Conservation (phyloP, 1,140 invertebrate genomes). For the Ceratosolen solmsi region DNA sequence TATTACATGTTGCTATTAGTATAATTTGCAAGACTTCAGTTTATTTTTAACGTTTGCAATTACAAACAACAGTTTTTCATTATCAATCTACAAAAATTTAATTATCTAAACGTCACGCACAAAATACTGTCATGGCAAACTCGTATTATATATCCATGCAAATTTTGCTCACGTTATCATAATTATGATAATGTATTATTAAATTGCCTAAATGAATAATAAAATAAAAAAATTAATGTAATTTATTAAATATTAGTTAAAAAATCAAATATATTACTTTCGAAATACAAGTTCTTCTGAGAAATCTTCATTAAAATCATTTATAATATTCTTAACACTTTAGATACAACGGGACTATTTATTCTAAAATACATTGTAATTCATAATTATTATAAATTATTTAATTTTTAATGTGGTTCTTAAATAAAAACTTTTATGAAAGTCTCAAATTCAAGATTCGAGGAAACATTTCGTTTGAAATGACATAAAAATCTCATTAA, state of each 20-base stretch:
- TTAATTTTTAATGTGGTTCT: no score
- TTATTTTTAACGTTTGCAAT: no score
- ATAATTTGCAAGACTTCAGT: no score
- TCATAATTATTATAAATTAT: no score
- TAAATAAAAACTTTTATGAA: no score
- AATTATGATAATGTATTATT: background rate
- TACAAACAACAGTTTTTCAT: no score
- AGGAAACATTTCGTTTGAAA: no score
- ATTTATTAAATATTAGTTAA: background rate
- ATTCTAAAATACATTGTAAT: background rate
- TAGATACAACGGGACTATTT: background rate
- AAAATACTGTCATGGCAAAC: background rate
- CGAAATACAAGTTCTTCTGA: no score
- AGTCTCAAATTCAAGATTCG: no score
- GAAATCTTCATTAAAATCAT: background rate
- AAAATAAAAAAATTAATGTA: background rate
- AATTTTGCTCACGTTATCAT: background rate
- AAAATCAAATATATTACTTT: background rate
- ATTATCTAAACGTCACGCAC: background rate
- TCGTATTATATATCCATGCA: background rate
- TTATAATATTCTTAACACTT: background rate
- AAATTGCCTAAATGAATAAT: background rate
- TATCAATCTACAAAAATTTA: background rate
- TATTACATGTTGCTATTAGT: no score
- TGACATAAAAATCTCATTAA: no score